Evolutionary conservation across 1,140 invertebrate species (phyloP), one percentile per base, ranked within the genome.

Genomic region (Philopotamus ludificatus): DNA sequence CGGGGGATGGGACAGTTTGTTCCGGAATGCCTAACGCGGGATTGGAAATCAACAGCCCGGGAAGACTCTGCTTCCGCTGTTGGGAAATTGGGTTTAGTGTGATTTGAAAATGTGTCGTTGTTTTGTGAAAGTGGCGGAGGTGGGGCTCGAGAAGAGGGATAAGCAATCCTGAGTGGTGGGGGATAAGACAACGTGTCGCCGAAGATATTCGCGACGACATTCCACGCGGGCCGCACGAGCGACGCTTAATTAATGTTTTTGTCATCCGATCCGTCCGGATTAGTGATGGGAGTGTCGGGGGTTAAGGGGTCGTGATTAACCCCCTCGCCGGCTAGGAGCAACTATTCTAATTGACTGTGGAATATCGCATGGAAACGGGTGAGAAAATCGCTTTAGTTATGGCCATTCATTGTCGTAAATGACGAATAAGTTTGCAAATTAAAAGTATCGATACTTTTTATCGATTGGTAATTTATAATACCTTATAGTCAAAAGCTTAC

Each of bases 81-180:
- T 57, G 62, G 62, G 62, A 64, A 64, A 64, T 64, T 64, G 62
- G 49, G 62, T 64, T 64, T 64, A 64, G 45, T 55, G 39, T 65
- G 51, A 65, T 65, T 65, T 49, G 41, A 42, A 41, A 57, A 22
- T 39, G 25, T 21, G 18, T 55, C 62, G 25, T 15, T 28, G 22
- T 50, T 23, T 47, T 65, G 53, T 57, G 50, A 47, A 22, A 16
- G 63, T 16, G 4, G 28, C 28, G 4, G 28, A 7, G 12, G 28
- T 34, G 4, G 28, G 28, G 28, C 4, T 34, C 28, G n/a, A n/a
- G n/a, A n/a, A n/a, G n/a, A n/a, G n/a, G n/a, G n/a, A n/a, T n/a
- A n/a, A n/a, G n/a, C n/a, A n/a, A 34, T 12, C 28, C 4, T 34
- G 4, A 34, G 4, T 12, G 4, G 28, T 34, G 28, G 28, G n/a